A percentile compares a stretch with the other conserved stretches of the same genome.
These are phyloP conservation scores for Cordilura impudica DNA, from an alignment of 2,888 invertebrate genomes.

Conservation along the genomic window DNA sequence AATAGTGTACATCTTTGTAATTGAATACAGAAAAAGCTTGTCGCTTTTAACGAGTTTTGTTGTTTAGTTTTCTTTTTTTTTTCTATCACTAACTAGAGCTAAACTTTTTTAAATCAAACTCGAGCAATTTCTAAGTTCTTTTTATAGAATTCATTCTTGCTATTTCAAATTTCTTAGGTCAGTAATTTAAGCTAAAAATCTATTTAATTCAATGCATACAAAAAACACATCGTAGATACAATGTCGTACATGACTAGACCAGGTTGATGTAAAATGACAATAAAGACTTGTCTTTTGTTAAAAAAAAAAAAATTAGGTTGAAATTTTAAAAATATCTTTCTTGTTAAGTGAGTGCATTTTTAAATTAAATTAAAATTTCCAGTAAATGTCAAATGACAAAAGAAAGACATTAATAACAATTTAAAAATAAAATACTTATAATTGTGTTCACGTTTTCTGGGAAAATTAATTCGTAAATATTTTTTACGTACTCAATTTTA, in stretches of 20 bases:
- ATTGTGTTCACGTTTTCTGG: constrained; percentile 12
- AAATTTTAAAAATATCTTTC: constrained; percentile 50
- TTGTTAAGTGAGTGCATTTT: constrained; percentile 26
- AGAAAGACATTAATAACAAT: constrained; percentile 37
- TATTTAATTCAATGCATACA: background rate
- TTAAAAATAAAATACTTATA: constrained; percentile 15
- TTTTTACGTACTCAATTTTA: background rate
- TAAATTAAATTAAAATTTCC: constrained; percentile 55
- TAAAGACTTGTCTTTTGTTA: constrained; percentile 11
- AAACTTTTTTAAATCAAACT: too few relatives aligned
- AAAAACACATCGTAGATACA: background rate
- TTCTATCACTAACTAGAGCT: too few relatives aligned
- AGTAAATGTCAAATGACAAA: constrained; percentile 35
- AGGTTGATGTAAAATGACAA: constrained; percentile 35
- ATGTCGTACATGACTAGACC: constrained; percentile 49
- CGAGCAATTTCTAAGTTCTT: too few relatives aligned
- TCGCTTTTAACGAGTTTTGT: too few relatives aligned
- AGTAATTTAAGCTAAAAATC: too few relatives aligned
- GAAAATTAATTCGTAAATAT: too few relatives aligned
- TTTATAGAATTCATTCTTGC: too few relatives aligned
- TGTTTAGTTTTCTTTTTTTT: too few relatives aligned
- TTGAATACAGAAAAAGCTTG: too few relatives aligned
- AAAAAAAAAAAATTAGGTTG: constrained; percentile 24
- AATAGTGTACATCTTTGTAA: too few relatives aligned
- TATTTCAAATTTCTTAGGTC: too few relatives aligned